A percentile compares a stretch with the other conserved stretches of the same genome.
phyloP scores from a whole-genome alignment of 2,113 vertebrate species.

The Elgaria multicarinata region DNA sequence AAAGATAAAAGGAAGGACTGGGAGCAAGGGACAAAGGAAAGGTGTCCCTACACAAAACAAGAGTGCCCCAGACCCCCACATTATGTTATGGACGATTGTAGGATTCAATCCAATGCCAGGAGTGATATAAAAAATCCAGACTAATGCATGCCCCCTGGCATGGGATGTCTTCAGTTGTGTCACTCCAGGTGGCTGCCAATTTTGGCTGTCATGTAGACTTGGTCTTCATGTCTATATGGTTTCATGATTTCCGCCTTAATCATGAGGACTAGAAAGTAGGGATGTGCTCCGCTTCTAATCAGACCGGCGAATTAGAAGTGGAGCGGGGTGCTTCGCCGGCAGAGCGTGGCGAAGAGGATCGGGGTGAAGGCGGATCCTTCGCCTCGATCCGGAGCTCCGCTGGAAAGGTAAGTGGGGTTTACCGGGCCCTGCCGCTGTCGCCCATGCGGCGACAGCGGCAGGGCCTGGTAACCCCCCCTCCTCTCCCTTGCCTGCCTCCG shows the following conservation, averaged over 20 bases:
- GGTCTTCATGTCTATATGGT: neutral
- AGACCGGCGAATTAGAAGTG: too few relatives aligned
- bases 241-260: neutral
- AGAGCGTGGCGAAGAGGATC: too few relatives aligned
- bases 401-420: too few relatives aligned
- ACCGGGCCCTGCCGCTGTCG: too few relatives aligned
- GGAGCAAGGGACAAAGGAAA: neutral
- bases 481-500: too few relatives aligned
- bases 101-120: neutral
- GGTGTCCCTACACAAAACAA: neutral
- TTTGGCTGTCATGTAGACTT: neutral
- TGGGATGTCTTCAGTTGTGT: neutral
- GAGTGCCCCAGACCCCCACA: neutral
- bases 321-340: too few relatives aligned
- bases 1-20: too few relatives aligned
- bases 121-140: neutral
- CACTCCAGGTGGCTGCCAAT: neutral
- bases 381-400: too few relatives aligned
- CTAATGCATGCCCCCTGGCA: neutral
- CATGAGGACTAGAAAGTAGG: neutral
- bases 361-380: too few relatives aligned
- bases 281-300: too few relatives aligned
- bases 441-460: too few relatives aligned
- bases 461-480: too few relatives aligned
- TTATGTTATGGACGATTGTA: neutral